Base-by-base conservation (phyloP, 1,140 invertebrate species). In the Aleiodes sp. region DNA sequence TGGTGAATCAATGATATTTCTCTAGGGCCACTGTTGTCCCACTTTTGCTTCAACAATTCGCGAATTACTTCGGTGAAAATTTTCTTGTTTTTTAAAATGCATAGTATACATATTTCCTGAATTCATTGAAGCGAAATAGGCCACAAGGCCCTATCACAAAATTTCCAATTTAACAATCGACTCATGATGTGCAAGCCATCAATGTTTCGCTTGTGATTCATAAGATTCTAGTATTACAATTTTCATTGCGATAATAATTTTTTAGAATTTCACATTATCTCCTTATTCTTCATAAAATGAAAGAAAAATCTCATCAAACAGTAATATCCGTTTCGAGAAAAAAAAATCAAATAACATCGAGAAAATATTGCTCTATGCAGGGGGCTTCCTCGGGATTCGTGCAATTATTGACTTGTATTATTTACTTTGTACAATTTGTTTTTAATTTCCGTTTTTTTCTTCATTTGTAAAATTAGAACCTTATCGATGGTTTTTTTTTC, bases 371-470 rank as follows among this genome's bases (percentile, higher is more conserved):
- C 46, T 24, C n/a, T n/a, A n/a, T n/a, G n/a, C n/a, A 16, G 16
- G 10, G 56, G 56, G 46, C 19, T 21, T 56, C 52, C 12, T 4
- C 28, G 24, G 8, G 12, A 37, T 21, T 12, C 14, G 19, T 19
- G 21, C n/a, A 63, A 21, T 63, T 43, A 43, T 63, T 41, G 61
- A 63, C 39, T 63, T 35, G 26, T 63, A 41, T 41, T 24, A 31
- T 19, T 61, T 33, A 33, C 28, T 33, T 61, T 39, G 29, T 35
- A 61, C 29, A 61, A 61, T 61, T n/a, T n/a, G n/a, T n/a, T n/a
- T n/a, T n/a, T n/a, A n/a, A 35, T 61, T 61, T 24, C n/a, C n/a
- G n/a, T 8, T 52, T 52, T 26, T 21, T 4, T 43, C 19, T 52
- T 21, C 12, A 59, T 29, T 59, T 31, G 56, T 41, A 63, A 39